These are phyloP conservation scores for Pomatostomus ruficeps DNA, from an alignment of 2,113 vertebrate genomes.

Conservation along the genomic window DNA sequence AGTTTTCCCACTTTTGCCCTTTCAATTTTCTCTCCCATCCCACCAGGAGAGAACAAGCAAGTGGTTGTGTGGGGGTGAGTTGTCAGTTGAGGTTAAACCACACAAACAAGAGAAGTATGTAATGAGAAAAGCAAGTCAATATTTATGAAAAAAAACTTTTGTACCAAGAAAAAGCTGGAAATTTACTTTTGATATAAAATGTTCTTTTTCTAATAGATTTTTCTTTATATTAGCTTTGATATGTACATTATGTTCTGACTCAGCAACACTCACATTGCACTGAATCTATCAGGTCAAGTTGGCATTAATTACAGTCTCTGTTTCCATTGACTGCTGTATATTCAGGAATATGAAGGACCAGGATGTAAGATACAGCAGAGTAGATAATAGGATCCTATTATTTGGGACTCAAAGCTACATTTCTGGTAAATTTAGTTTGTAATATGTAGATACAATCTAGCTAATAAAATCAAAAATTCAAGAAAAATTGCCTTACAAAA, in stretches of 20 bases:
- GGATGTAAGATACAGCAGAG: background rate
- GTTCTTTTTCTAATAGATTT: background rate
- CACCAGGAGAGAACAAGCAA: background rate
- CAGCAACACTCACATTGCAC: background rate
- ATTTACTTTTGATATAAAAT: background rate
- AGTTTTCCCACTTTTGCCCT: background rate
- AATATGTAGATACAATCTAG: background rate
- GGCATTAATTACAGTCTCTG: background rate
- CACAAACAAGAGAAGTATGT: background rate
- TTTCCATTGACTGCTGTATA: background rate
- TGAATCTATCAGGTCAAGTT: background rate
- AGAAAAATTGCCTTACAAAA: background rate
- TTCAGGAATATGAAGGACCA: background rate
- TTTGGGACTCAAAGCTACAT: background rate
- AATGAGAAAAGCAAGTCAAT: background rate
- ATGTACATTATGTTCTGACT: background rate
- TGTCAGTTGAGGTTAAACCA: background rate
- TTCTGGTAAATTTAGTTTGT: background rate
- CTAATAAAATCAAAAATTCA: background rate
- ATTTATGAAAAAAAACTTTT: background rate
- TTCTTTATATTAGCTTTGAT: background rate
- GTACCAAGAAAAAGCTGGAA: background rate
- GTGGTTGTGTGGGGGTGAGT: fast-evolving
- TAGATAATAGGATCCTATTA: background rate
- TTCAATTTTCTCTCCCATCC: background rate